Conservation (phyloP, 2,888 invertebrate genomes). For the Metellina segmentata region DNA sequence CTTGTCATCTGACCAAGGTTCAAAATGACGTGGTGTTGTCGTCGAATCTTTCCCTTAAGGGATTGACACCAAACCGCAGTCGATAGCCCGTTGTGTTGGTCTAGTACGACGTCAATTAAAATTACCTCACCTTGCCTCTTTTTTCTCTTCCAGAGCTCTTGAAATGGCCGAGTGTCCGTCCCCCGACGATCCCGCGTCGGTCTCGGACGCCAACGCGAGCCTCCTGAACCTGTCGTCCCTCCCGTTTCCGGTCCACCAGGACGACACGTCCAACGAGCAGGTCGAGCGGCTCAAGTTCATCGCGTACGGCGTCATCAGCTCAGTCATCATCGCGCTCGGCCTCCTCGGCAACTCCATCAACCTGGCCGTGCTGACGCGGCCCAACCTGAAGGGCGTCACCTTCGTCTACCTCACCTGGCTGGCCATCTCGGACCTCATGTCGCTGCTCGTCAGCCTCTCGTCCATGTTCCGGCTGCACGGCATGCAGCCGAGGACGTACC, state of each 20-base stretch:
- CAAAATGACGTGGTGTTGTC: too few species aligned
- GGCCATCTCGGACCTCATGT: conserved; percentile 82
- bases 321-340: conserved; percentile 82
- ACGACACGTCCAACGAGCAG: not conserved
- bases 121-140: not conserved
- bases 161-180: conserved; percentile 63
- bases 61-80: too few species aligned
- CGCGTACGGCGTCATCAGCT: conserved; percentile 81
- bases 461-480: conserved; percentile 81
- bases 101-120: too few species aligned
- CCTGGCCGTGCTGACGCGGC: conserved; percentile 82
- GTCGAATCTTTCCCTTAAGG: too few species aligned
- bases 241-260: not conserved
- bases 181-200: not conserved
- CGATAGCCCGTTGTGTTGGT: too few species aligned
- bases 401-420: conserved; percentile 82
- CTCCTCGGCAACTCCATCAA: conserved; percentile 82
- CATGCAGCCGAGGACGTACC: conserved; percentile 79
- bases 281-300: conserved; percentile 77
- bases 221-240: not conserved
- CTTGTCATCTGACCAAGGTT: too few species aligned
- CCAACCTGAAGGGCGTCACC: conserved; percentile 82
- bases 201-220: not conserved
- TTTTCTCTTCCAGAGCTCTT: conserved; percentile 15
- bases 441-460: conserved; percentile 82